Conservation (phyloP, 2,113 vertebrate genomes). For the Romanogobio albipinnatus region DNA sequence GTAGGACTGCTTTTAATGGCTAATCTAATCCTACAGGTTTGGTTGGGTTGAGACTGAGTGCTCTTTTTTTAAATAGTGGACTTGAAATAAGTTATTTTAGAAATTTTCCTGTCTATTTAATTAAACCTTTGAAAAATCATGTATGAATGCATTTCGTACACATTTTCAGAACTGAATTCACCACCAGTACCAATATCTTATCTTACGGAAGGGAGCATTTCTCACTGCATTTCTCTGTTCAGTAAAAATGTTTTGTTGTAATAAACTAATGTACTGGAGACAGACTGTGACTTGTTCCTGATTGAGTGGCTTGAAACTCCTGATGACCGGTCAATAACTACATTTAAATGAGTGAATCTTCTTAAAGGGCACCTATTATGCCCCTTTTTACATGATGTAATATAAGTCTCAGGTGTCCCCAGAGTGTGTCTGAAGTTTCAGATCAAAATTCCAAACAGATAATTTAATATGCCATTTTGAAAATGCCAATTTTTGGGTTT, state of each 20-base stretch:
- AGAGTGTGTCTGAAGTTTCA: too few relatives aligned
- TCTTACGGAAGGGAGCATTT: not conserved
- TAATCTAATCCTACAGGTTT: not conserved
- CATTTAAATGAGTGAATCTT: not conserved
- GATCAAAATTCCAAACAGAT: too few relatives aligned
- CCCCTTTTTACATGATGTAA: too few relatives aligned
- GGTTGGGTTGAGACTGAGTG: not conserved
- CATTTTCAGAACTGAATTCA: not conserved
- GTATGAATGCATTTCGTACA: conserved; percentile 11
- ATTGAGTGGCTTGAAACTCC: not conserved
- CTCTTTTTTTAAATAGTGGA: not conserved
- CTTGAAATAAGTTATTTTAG: conserved; percentile 35
- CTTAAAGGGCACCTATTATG: not conserved
- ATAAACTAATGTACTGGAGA: conserved; percentile 33
- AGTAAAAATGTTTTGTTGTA: conserved; percentile 7
- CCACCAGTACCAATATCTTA: not conserved
- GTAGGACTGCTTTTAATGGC: conserved; percentile 17
- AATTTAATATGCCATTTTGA: too few relatives aligned
- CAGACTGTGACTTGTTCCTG: not conserved
- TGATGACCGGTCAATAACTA: not conserved
- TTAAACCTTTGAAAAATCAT: conserved; percentile 5
- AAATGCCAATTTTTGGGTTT: too few relatives aligned
- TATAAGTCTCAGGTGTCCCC: too few relatives aligned
- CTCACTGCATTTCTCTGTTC: not conserved
- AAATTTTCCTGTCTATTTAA: conserved; percentile 21